Evolutionary conservation across 2,113 vertebrate species (phyloP).

Genomic region (Forbesichthys papilliferus): DNA sequence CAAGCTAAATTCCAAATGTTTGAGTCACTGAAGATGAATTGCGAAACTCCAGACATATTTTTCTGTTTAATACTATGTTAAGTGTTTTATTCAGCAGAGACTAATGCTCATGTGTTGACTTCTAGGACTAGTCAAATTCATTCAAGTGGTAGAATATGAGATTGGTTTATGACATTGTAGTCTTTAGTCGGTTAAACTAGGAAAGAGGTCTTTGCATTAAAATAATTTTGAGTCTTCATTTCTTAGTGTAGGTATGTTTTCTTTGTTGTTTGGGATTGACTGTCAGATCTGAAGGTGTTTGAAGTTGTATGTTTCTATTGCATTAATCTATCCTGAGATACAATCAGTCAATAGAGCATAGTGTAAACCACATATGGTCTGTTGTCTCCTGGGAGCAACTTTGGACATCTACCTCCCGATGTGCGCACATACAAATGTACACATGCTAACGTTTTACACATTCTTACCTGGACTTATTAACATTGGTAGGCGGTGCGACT

Average conservation of each 20-base stretch:
- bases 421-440: neutral
- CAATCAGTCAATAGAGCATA: neutral
- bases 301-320: neutral
- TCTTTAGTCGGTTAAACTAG: too few relatives aligned
- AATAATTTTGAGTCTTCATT: too few relatives aligned
- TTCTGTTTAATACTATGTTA: neutral
- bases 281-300: conserved; percentile 6
- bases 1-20: conserved; percentile 57
- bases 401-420: too few relatives aligned
- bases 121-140: too few relatives aligned
- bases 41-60: conserved; percentile 24
- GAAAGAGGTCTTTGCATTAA: too few relatives aligned
- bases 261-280: conserved; percentile 1
- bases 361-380: neutral
- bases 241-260: neutral
- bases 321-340: conserved; percentile 8
- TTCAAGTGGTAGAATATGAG: too few relatives aligned
- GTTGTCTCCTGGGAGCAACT: too few relatives aligned
- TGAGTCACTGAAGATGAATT: conserved; percentile 61
- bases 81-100: too few relatives aligned
- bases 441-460: neutral
- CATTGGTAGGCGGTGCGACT: conserved; percentile 14
- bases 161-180: too few relatives aligned
- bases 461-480: conserved; percentile 36
- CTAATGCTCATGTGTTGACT: too few relatives aligned